These are phyloP conservation scores for Sylvicola cinctus DNA, from an alignment of 2,888 invertebrate genomes.

Conservation along the genomic window DNA sequence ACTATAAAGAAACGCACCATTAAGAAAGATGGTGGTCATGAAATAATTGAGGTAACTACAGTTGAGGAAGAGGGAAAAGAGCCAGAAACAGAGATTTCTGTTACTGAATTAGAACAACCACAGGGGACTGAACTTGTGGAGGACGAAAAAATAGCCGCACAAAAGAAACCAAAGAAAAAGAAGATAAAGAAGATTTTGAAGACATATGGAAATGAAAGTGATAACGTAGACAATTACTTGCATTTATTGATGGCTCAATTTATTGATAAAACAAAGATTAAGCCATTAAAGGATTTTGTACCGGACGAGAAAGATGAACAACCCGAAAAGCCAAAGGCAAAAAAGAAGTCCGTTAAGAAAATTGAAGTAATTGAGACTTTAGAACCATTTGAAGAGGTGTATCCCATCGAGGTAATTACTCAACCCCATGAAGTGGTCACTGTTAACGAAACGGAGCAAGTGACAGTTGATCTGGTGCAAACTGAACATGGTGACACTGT, in stretches of 20 bases:
- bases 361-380: slow-evolving; percentile 3
- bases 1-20: slow-evolving; percentile 11
- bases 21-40: slow-evolving; percentile 6
- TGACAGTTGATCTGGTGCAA: slow-evolving; percentile 18
- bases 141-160: neutral
- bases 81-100: slow-evolving; percentile 20
- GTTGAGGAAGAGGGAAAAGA: slow-evolving; percentile 18
- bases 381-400: slow-evolving; percentile 2
- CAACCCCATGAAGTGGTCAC: slow-evolving; percentile 7
- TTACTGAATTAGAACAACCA: slow-evolving; percentile 10
- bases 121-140: neutral
- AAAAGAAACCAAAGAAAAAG: neutral
- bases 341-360: slow-evolving; percentile 1
- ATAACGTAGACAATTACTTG: slow-evolving; percentile 2
- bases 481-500: slow-evolving; percentile 22
- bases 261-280: too few relatives aligned
- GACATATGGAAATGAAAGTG: slow-evolving; percentile 10
- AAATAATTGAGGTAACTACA: slow-evolving; percentile 17
- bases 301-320: slow-evolving; percentile 1
- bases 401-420: neutral
- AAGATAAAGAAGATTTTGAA: neutral
- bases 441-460: slow-evolving; percentile 9
- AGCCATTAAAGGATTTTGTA: slow-evolving; percentile 1
- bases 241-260: too few relatives aligned
- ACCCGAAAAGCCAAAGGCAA: slow-evolving; percentile 5